Evolutionary conservation across 2,888 invertebrate genomes (phyloP), one percentile per base, ranked within the genome.

Genomic region (Halocaridina rubra): DNA sequence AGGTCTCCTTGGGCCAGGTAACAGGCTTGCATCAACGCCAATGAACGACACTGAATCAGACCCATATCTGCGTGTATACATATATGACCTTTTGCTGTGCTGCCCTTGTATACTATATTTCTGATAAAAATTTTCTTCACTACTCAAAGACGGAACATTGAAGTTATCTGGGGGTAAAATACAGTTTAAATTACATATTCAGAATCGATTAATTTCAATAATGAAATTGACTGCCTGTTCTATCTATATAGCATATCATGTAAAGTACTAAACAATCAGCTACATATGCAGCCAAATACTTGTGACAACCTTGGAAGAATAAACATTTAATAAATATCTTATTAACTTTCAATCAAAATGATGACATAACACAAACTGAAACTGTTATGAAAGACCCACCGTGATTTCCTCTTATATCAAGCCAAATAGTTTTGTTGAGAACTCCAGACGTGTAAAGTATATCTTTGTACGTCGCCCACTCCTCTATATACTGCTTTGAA

Each of bases 391-490:
- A n/a, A n/a, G 33, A 80, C 87, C 53, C 46, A 96, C 96, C 97
- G 93, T 97, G 97, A 93, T 97, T 97, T 91, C 97, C 97, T 91
- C 97, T 92, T 88, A 97, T 95, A 92, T 97, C 97, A 86, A 97
- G 92, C 97, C 97, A 97, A 33, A 93, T 91, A 2, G 96, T 96
- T 90, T 93, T 93, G 61, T 94, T 92, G 75, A 92, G 92, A 29
- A 96, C 93, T 89, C 93, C 93, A 64, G 94, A 93, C 88, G 94
- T 94, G 72, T 93, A 92, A 39, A 97, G 92, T 87, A 95, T 93
- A 89, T 94, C 92, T 89, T 93, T 92, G 90, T 97, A 98, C 89
- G 93, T 93, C 88, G 94, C 91, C 97, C 97, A 98, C 92, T 98
- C 97, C 88, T 94, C 93, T 89, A 94, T 92, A 89, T 94, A 94